Evolutionary conservation across 1,140 invertebrate genomes (phyloP).

Genomic region (Branchinecta lynchi): DNA sequence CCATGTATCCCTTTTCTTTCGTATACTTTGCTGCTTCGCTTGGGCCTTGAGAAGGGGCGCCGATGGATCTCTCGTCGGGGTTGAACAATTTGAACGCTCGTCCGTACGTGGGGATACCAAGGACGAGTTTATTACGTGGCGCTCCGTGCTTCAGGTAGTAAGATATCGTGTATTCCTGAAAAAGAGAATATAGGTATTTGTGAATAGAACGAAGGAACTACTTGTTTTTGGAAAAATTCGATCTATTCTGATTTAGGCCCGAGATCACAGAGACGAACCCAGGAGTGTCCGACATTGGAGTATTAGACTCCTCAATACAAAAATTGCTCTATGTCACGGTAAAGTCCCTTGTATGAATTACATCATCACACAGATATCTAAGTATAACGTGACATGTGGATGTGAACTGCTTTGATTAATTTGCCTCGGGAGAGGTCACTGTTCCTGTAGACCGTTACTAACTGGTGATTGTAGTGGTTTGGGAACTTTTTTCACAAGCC

Average conservation of each 20-base stretch:
- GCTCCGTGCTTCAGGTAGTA: constrained; percentile 71
- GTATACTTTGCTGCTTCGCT: constrained; percentile 77
- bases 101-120: constrained; percentile 90
- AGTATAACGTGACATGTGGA: no score
- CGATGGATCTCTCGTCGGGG: constrained; percentile 53
- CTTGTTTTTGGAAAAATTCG: background rate
- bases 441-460: no score
- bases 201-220: background rate
- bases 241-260: background rate
- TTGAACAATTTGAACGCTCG: constrained; percentile 75
- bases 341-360: no score
- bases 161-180: constrained; percentile 73
- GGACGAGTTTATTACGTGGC: constrained; percentile 60
- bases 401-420: no score
- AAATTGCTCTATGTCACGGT: no score
- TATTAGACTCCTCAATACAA: no score
- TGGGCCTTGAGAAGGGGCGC: constrained; percentile 69
- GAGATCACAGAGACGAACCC: background rate
- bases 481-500: no score
- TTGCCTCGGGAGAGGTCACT: no score
- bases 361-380: no score
- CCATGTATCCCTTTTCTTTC: constrained; percentile 76
- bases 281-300: no score
- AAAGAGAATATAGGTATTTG: constrained; percentile 20
- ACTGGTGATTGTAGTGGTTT: no score